Conservation (phyloP, 2,797 vertebrate species). For the Crocidura indochinensis region DNA sequence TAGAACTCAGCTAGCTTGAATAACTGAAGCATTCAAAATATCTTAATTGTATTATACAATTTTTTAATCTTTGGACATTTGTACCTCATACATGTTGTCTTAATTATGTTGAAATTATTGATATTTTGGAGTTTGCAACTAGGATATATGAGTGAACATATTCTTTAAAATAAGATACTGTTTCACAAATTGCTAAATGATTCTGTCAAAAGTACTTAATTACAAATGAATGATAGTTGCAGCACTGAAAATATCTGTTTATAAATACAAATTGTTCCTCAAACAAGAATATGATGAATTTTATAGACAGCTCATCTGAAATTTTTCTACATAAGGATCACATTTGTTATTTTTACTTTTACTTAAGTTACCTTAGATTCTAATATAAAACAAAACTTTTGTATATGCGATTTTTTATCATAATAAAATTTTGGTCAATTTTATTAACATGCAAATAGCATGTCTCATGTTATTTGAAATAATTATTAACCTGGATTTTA, state of each 20-base stretch:
- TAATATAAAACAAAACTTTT: conserved; percentile 52
- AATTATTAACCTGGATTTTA: background rate
- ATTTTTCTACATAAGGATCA: background rate
- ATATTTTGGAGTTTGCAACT: background rate
- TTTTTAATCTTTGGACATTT: background rate
- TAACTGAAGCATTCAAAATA: conserved; percentile 15
- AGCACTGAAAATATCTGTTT: background rate
- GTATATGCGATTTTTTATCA: background rate
- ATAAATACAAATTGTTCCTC: background rate
- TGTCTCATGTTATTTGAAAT: conserved; percentile 4
- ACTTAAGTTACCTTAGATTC: conserved; percentile 7
- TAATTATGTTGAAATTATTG: conserved; percentile 31
- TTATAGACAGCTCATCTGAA: background rate
- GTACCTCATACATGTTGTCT: background rate
- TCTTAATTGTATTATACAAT: background rate
- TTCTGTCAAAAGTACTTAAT: background rate
- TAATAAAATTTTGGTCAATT: background rate
- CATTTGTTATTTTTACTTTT: background rate
- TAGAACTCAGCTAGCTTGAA: background rate
- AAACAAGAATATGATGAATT: background rate
- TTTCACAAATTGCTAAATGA: conserved; percentile 30
- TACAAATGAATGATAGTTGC: conserved; percentile 1
- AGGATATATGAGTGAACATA: background rate
- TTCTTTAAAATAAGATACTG: background rate
- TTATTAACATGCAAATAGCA: conserved; percentile 30